Evolutionary conservation across 2,113 vertebrate species (phyloP).

Genomic region (Tenebrosternarchus preto): DNA sequence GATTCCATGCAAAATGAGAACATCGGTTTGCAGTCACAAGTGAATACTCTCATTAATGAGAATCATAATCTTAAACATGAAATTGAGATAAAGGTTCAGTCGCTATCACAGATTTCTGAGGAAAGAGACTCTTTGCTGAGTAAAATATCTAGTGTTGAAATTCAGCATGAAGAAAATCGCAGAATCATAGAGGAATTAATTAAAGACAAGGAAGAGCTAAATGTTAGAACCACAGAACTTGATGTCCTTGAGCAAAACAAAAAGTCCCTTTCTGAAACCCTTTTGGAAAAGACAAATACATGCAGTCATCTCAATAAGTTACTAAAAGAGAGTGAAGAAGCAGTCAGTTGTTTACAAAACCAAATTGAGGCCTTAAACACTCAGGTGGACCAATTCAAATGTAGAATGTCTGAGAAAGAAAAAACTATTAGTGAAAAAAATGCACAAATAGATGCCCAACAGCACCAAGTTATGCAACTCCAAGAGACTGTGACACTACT

Average conservation of each 20-base stretch:
- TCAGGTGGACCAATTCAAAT: slow-evolving; percentile 65
- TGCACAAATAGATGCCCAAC: slow-evolving; percentile 63
- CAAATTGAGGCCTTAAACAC: slow-evolving; percentile 65
- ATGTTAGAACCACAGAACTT: slow-evolving; percentile 64
- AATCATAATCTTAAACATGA: slow-evolving; percentile 71
- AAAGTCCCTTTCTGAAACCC: slow-evolving; percentile 62
- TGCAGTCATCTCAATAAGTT: slow-evolving; percentile 65
- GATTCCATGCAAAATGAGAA: slow-evolving; percentile 49
- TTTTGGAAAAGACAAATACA: slow-evolving; percentile 75
- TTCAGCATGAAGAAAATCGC: slow-evolving; percentile 60
- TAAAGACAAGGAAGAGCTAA: slow-evolving; percentile 72
- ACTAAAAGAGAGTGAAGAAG: slow-evolving; percentile 67
- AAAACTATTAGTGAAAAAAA: slow-evolving; percentile 60
- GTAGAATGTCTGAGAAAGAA: slow-evolving; percentile 66
- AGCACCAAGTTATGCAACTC: slow-evolving; percentile 64
- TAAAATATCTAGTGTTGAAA: slow-evolving; percentile 64
- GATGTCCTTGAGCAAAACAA: slow-evolving; percentile 69
- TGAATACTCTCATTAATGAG: slow-evolving; percentile 67
- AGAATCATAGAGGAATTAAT: slow-evolving; percentile 63
- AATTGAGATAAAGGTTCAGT: slow-evolving; percentile 58
- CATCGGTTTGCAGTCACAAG: slow-evolving; percentile 62
- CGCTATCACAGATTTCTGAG: slow-evolving; percentile 58
- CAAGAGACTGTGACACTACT: slow-evolving; percentile 71
- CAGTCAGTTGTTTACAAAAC: slow-evolving; percentile 61
- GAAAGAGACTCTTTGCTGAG: slow-evolving; percentile 66